Conservation (phyloP, 1,140 invertebrate genomes). For the Leptestheria dahalacensis region DNA sequence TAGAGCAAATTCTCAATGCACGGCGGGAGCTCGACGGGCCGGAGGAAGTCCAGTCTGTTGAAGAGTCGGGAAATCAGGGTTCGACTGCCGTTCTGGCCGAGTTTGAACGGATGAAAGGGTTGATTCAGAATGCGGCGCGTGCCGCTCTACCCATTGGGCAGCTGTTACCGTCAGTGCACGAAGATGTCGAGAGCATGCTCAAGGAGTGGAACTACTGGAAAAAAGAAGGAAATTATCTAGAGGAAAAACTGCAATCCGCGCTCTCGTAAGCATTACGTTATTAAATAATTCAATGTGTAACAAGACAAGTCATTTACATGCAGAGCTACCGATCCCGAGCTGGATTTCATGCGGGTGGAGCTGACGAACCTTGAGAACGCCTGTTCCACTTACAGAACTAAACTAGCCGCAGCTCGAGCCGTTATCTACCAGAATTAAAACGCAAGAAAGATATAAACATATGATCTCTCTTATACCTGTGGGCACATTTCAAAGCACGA, state of each 20-base stretch:
- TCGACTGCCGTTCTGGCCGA: neutral
- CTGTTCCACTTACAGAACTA: neutral
- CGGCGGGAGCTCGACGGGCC: neutral
- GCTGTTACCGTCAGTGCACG: neutral
- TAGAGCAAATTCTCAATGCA: conserved; percentile 4
- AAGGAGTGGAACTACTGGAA: conserved; percentile 7
- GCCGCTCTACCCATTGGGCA: conserved; percentile 1
- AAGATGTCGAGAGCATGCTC: conserved; percentile 3
- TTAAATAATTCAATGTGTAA: too few species aligned
- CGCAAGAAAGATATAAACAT: too few species aligned
- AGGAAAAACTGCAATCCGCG: neutral
- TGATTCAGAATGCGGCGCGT: neutral
- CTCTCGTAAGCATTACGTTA: neutral
- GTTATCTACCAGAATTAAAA: neutral
- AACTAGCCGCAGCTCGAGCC: neutral
- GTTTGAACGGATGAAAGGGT: neutral
- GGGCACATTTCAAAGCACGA: too few species aligned
- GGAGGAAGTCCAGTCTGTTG: neutral
- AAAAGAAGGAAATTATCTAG: neutral
- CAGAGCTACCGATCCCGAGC: neutral
- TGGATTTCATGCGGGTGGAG: neutral
- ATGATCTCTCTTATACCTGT: too few species aligned
- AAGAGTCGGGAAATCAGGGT: neutral
- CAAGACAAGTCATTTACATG: too few species aligned
- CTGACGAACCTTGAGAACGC: neutral